phyloP scores from a whole-genome alignment of 2,113 vertebrate genomes.

The Dolichotis patagonum region DNA sequence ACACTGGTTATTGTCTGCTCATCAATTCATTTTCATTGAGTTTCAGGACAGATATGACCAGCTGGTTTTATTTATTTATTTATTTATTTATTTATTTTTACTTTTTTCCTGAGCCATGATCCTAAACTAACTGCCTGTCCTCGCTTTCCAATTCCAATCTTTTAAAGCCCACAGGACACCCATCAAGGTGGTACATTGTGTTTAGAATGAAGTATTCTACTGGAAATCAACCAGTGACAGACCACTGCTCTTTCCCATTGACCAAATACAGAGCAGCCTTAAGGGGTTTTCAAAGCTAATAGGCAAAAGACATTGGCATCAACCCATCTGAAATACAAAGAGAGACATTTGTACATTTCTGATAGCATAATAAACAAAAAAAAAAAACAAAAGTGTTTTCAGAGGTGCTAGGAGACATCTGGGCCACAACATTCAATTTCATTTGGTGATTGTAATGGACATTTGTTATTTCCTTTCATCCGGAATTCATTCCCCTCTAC shows the following conservation, averaged over 20 bases:
- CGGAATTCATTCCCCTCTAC: not conserved
- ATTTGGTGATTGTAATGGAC: not conserved
- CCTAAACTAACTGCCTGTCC: not conserved
- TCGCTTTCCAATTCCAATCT: not conserved
- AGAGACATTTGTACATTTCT: not conserved
- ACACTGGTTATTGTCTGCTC: constrained; percentile 45
- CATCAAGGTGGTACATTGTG: not conserved
- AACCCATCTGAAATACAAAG: not conserved
- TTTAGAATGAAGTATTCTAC: not conserved
- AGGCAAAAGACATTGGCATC: not conserved
- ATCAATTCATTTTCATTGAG: constrained; percentile 63
- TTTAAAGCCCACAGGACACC: not conserved
- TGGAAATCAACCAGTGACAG: not conserved
- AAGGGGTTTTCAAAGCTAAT: not conserved
- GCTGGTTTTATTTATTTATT: not conserved
- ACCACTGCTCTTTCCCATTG: not conserved
- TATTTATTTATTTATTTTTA: not conserved
- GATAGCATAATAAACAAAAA: not conserved
- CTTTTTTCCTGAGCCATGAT: not conserved
- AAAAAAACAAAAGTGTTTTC: not conserved
- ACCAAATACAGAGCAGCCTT: not conserved
- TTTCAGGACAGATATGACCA: constrained; percentile 19
- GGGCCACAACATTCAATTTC: not conserved
- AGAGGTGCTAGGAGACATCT: not conserved
- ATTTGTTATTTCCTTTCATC: not conserved